A percentile compares a stretch with the other conserved stretches of the same genome.
Evolutionary conservation across 2,888 invertebrate species (phyloP).

Genomic region (Hirtodrosophila alboralis): DNA sequence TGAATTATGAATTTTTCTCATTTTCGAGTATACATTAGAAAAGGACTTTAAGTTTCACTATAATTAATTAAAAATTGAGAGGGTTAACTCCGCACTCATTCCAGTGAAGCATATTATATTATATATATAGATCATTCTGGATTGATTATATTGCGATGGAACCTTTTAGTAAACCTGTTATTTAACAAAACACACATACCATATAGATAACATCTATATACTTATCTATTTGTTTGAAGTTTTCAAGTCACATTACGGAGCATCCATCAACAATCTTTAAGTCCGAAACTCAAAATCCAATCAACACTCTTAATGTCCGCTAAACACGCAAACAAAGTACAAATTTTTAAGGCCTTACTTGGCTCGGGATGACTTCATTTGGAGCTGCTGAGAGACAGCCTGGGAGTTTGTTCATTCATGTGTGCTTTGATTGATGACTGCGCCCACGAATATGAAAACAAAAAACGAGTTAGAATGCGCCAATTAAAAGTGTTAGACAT

Average conservation of each 20-base stretch:
- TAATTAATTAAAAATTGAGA: too few species aligned
- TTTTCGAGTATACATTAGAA: too few species aligned
- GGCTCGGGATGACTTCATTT: slow-evolving; percentile 68
- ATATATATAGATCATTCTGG: too few species aligned
- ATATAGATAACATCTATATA: slow-evolving; percentile 5
- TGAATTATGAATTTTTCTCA: too few species aligned
- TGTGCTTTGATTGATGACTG: slow-evolving; percentile 68
- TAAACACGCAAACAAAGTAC: slow-evolving; percentile 50
- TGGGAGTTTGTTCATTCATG: slow-evolving; percentile 42
- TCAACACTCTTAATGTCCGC: slow-evolving; percentile 59
- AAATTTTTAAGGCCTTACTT: slow-evolving; percentile 21
- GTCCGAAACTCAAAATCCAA: slow-evolving; percentile 47
- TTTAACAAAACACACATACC: not conserved
- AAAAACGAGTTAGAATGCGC: not conserved
- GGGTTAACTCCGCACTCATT: too few species aligned
- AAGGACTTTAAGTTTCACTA: too few species aligned
- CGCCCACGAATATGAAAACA: slow-evolving; percentile 53
- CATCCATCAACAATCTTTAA: slow-evolving; percentile 22
- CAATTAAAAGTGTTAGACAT: too few species aligned
- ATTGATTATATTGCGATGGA: too few species aligned
- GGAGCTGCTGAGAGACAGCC: slow-evolving; percentile 44
- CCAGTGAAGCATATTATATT: too few species aligned
- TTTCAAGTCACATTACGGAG: slow-evolving; percentile 5
- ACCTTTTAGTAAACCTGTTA: slow-evolving; percentile 13
- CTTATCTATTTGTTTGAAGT: slow-evolving; percentile 10